Conservation (phyloP, 2,888 invertebrate genomes). For the Teinopalpus imperialis region DNA sequence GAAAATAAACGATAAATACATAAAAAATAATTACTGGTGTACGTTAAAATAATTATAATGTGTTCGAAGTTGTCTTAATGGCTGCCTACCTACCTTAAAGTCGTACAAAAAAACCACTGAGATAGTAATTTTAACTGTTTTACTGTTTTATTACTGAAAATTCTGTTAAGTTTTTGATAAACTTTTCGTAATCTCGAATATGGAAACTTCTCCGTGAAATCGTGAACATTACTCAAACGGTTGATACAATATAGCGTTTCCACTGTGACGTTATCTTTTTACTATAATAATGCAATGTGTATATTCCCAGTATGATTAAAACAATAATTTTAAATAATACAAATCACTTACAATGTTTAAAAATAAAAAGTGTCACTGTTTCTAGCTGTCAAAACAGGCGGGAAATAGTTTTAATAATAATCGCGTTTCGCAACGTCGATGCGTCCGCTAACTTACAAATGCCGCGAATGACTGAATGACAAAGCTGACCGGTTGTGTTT, state of each 20-base stretch:
- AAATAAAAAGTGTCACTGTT: background rate
- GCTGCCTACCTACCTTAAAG: no score
- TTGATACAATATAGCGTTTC: background rate
- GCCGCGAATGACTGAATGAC: slow-evolving; percentile 22
- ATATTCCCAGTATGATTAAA: no score
- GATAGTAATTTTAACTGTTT: no score
- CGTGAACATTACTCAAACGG: background rate
- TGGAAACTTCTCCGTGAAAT: background rate
- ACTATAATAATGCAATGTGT: background rate
- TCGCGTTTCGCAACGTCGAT: slow-evolving; percentile 1
- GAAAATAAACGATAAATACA: no score
- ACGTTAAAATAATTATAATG: no score
- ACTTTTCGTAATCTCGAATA: background rate
- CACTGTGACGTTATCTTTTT: slow-evolving; percentile 2
- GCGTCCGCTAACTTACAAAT: slow-evolving; percentile 12
- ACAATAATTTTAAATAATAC: no score
- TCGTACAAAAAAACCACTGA: no score
- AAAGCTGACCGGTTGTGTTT: slow-evolving; percentile 5
- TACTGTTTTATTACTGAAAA: no score
- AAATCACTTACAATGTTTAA: slow-evolving; percentile 7
- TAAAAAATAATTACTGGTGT: no score
- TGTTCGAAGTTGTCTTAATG: no score
- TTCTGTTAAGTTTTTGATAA: background rate
- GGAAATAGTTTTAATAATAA: slow-evolving; percentile 15
- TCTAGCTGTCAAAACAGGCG: slow-evolving; percentile 13